A percentile compares a stretch with the other conserved stretches of the same genome.
These are phyloP conservation scores for Uria aalge DNA, from an alignment of 2,113 vertebrate species.

Conservation along the genomic window DNA sequence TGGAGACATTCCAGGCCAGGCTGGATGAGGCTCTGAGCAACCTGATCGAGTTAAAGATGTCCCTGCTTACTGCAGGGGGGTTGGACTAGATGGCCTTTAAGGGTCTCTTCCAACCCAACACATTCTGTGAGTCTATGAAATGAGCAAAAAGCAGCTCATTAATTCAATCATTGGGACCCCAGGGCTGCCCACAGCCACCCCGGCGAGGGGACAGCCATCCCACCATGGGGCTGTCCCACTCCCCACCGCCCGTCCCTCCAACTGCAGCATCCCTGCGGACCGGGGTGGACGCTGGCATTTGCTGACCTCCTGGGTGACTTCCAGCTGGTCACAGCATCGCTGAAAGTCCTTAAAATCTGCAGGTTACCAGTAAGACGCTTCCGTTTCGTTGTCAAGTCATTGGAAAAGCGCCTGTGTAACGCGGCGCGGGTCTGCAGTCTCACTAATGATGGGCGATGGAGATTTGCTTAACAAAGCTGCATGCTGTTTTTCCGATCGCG, in stretches of 20 bases:
- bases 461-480: slow-evolving; percentile 75
- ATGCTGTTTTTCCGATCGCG: slow-evolving; percentile 63
- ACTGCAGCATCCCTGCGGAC: not conserved
- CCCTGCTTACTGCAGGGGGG: no score
- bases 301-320: not conserved
- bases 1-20: no score
- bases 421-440: slow-evolving; percentile 52
- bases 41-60: no score
- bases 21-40: no score
- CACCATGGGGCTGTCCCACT: not conserved
- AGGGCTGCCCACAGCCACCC: not conserved
- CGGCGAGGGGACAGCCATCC: accelerated
- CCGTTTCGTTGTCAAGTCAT: not conserved
- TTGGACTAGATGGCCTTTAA: no score
- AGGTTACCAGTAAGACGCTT: slow-evolving; percentile 28
- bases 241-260: accelerated
- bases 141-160: accelerated
- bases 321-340: accelerated
- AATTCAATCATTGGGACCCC: accelerated
- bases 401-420: slow-evolving; percentile 11
- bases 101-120: no score
- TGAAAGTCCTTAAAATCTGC: not conserved
- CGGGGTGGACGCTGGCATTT: accelerated
- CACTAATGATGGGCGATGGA: slow-evolving; percentile 72
- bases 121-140: no score